Conservation (phyloP, 2,113 vertebrate species). For the Amazona guildingii region DNA sequence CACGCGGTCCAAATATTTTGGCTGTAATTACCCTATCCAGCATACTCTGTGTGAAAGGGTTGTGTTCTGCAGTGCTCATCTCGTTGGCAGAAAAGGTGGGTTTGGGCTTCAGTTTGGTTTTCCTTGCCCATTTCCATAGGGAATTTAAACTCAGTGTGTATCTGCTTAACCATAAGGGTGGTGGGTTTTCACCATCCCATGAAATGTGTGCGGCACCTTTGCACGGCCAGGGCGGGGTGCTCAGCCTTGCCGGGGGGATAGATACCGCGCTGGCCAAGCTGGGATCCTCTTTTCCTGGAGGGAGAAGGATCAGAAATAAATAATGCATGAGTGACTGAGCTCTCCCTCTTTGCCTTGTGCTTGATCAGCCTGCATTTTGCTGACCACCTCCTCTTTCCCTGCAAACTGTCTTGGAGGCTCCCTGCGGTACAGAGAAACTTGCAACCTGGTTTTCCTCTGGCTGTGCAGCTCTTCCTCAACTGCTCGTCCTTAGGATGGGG, state of each 20-base stretch:
- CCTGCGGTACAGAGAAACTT: not conserved
- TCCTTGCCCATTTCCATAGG: not conserved
- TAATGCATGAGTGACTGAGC: not conserved
- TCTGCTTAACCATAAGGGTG: not conserved
- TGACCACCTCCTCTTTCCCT: not conserved
- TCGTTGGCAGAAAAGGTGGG: not conserved
- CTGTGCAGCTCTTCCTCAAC: not conserved
- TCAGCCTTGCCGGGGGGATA: not conserved
- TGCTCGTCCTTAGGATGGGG: not conserved
- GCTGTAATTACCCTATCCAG: not conserved
- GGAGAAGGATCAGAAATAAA: not conserved
- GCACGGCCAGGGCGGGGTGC: not conserved
- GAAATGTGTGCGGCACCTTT: fast-evolving
- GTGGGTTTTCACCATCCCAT: not conserved
- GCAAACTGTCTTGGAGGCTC: fast-evolving
- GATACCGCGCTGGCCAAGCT: not conserved
- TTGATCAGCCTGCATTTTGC: not conserved
- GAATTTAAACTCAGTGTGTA: not conserved
- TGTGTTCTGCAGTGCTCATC: not conserved
- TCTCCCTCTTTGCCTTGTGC: not conserved
- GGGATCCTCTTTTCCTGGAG: not conserved
- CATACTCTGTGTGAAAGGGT: fast-evolving
- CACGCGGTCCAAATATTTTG: not conserved
- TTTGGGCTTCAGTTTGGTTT: not conserved
- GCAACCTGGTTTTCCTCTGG: not conserved